These are phyloP conservation scores for Thymelicus acteon DNA, from an alignment of 2,888 invertebrate genomes.

Conservation along the genomic window DNA sequence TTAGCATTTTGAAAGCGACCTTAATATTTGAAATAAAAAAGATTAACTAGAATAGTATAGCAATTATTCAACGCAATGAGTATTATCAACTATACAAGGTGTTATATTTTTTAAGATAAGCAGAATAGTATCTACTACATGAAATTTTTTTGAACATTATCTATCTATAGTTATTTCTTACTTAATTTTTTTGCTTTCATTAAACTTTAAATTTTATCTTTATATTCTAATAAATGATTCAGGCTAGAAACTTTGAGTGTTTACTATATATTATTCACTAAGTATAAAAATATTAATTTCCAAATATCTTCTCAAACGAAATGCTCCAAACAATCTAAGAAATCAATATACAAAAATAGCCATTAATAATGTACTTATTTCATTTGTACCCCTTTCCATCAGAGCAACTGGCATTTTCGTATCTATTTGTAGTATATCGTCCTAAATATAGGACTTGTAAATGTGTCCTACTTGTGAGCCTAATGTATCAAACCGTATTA, in stretches of 20 bases:
- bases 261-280: conserved; percentile 66
- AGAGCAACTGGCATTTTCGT: conserved; percentile 75
- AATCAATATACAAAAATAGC: conserved; percentile 69
- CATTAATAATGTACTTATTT: conserved; percentile 66
- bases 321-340: conserved; percentile 52
- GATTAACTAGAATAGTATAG: conserved; percentile 24
- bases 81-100: conserved; percentile 1
- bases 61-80: conserved; percentile 25
- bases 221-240: conserved; percentile 31
- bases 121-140: conserved; percentile 22
- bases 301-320: conserved; percentile 69
- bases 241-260: conserved; percentile 49
- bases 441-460: conserved; percentile 37
- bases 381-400: conserved; percentile 80
- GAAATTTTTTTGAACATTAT: conserved; percentile 35
- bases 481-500: conserved; percentile 24
- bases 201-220: conserved; percentile 9
- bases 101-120: conserved; percentile 9
- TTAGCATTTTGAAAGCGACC: conserved; percentile 9
- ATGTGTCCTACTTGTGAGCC: conserved; percentile 12
- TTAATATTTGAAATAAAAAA: conserved; percentile 19
- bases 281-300: conserved; percentile 83
- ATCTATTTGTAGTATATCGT: conserved; percentile 44
- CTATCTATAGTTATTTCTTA: conserved; percentile 31
- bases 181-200: conserved; percentile 13